Conservation (phyloP, 2,888 invertebrate species). For the Ichneumoninae sp. region DNA sequence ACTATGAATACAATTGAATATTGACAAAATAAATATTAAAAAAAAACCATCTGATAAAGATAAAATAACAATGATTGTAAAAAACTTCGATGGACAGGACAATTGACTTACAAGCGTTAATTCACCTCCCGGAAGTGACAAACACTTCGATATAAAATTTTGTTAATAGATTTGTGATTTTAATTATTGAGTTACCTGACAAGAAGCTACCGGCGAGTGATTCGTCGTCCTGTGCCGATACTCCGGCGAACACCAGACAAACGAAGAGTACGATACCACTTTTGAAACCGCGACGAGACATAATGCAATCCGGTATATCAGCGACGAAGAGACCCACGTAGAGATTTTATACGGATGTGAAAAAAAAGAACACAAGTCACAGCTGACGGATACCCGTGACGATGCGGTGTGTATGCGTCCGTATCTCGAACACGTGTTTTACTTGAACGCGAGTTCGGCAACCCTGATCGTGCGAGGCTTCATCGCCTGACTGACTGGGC, state of each 20-base stretch:
- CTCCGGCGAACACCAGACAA: constrained; percentile 71
- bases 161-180: constrained; percentile 15
- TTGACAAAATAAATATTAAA: not conserved
- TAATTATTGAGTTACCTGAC: constrained; percentile 87
- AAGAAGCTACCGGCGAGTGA: constrained; percentile 93
- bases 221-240: constrained; percentile 87
- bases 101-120: not conserved
- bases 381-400: constrained; percentile 29
- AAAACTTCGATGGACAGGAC: not conserved
- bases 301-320: constrained; percentile 23
- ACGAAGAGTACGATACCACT: constrained; percentile 69
- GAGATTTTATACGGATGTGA: constrained; percentile 4
- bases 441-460: constrained; percentile 76
- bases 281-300: constrained; percentile 51
- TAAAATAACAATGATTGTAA: not conserved
- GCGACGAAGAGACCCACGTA: constrained; percentile 3
- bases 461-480: constrained; percentile 80
- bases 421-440: constrained; percentile 66
- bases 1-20: not conserved
- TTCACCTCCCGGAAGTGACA: not conserved
- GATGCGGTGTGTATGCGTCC: constrained; percentile 5
- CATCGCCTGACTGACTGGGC: constrained; percentile 80
- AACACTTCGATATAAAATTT: not conserved
- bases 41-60: not conserved
- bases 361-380: constrained; percentile 33